These are phyloP conservation scores for Batillaria attramentaria DNA, from an alignment of 1,140 invertebrate species.

Conservation along the genomic window DNA sequence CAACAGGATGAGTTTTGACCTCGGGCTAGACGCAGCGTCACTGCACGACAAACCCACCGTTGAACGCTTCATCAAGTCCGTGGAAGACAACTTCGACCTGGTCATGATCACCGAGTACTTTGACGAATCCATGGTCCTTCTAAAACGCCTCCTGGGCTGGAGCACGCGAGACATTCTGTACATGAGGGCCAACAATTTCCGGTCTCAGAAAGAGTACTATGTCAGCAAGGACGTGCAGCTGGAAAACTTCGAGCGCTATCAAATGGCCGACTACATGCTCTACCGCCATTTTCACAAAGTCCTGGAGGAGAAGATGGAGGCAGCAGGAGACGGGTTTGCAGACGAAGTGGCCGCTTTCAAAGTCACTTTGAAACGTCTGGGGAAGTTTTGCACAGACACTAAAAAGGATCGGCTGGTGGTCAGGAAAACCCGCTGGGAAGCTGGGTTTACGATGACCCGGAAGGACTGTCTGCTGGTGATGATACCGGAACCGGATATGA, in stretches of 20 bases:
- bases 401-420: neutral
- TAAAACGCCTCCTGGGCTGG: slow-evolving; percentile 73
- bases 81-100: slow-evolving; percentile 68
- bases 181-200: slow-evolving; percentile 18
- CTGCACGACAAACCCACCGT: neutral
- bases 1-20: slow-evolving; percentile 32
- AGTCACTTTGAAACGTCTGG: slow-evolving; percentile 19
- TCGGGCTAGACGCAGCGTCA: slow-evolving; percentile 40
- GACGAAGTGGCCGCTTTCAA: slow-evolving; percentile 41
- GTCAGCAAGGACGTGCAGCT: neutral
- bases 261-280: slow-evolving; percentile 37
- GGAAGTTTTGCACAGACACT: slow-evolving; percentile 36
- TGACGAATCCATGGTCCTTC: slow-evolving; percentile 74
- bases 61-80: slow-evolving; percentile 29
- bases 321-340: slow-evolving; percentile 27
- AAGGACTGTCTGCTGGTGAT: slow-evolving; percentile 1
- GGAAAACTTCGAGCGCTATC: slow-evolving; percentile 21
- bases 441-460: neutral
- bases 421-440: slow-evolving; percentile 2
- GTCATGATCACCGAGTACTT: slow-evolving; percentile 75
- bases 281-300: slow-evolving; percentile 38
- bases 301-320: slow-evolving; percentile 28
- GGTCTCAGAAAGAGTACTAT: neutral
- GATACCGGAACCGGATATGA: neutral
- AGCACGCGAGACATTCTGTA: slow-evolving; percentile 48